Percentiles rank a stretch among this genome's conserved stretches.
phyloP scores from a whole-genome alignment of 2,113 vertebrate species.

The Cyprinodon variegatus region DNA sequence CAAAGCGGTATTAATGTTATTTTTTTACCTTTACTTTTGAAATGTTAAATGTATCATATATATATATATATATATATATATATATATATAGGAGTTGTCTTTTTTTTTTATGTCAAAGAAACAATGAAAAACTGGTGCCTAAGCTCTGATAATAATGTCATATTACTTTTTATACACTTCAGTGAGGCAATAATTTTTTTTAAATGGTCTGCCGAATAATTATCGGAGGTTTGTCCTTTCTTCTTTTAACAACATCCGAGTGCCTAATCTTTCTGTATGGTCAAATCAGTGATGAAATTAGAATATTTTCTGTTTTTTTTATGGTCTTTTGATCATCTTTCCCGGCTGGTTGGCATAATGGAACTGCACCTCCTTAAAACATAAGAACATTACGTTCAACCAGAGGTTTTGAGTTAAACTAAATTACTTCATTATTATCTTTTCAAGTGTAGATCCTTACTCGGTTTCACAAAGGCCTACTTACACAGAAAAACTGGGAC shows the following conservation, averaged over 20 bases:
- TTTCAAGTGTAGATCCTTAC: too few relatives aligned
- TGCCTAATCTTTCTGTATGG: background rate
- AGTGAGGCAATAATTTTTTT: conserved; percentile 2
- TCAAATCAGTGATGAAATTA: background rate
- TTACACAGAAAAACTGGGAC: background rate
- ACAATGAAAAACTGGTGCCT: conserved; percentile 27
- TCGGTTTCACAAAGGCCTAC: background rate
- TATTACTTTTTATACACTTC: conserved; percentile 22
- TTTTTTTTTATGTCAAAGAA: conserved; percentile 45
- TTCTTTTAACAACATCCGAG: background rate
- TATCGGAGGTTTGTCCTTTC: conserved; percentile 6
- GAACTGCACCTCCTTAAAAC: background rate
- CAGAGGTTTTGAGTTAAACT: background rate
- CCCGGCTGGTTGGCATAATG: background rate
- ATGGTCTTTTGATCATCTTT: background rate
- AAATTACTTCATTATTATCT: too few relatives aligned
- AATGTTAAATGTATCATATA: too few relatives aligned
- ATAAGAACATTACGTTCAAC: background rate
- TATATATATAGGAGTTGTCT: conserved; percentile 11
- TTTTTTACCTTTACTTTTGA: too few relatives aligned
- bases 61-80: too few relatives aligned
- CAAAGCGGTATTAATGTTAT: too few relatives aligned
- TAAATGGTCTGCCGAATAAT: conserved; percentile 9
- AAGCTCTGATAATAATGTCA: conserved; percentile 28
- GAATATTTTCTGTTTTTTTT: background rate